Conservation (phyloP, 2,797 vertebrate genomes). For the Pseudomugil tenellus region DNA sequence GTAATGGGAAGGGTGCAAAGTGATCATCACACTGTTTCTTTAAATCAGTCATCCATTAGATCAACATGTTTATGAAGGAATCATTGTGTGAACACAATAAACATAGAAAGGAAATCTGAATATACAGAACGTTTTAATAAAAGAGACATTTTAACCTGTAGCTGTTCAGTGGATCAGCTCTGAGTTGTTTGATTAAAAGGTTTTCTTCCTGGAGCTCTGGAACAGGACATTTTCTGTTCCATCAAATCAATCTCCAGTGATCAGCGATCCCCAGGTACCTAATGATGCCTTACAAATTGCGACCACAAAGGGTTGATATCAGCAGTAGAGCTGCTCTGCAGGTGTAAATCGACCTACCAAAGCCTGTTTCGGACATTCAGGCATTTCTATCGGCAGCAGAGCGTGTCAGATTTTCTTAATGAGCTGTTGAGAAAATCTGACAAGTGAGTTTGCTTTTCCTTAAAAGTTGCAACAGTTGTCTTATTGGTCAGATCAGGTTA, state of each 20-base stretch:
- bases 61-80: no score
- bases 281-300: slow-evolving; percentile 51
- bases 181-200: slow-evolving; percentile 66
- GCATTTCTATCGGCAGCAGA: background rate
- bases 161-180: background rate
- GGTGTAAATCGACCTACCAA: slow-evolving; percentile 10
- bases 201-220: slow-evolving; percentile 43
- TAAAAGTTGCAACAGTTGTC: background rate
- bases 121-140: background rate
- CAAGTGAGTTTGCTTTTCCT: background rate
- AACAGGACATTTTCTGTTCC: slow-evolving; percentile 37
- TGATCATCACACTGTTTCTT: background rate
- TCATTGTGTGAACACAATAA: background rate
- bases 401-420: background rate
- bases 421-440: background rate
- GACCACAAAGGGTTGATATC: slow-evolving; percentile 50
- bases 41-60: background rate
- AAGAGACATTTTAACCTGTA: background rate
- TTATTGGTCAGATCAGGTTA: background rate
- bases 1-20: background rate
- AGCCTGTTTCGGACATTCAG: slow-evolving; percentile 4
- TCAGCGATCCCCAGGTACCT: slow-evolving; percentile 45
- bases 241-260: slow-evolving; percentile 51
- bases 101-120: background rate
- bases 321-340: slow-evolving; percentile 24